These are phyloP conservation scores for Chaenodraco wilsoni DNA, from an alignment of 2,797 vertebrate species.

Conservation along the genomic window DNA sequence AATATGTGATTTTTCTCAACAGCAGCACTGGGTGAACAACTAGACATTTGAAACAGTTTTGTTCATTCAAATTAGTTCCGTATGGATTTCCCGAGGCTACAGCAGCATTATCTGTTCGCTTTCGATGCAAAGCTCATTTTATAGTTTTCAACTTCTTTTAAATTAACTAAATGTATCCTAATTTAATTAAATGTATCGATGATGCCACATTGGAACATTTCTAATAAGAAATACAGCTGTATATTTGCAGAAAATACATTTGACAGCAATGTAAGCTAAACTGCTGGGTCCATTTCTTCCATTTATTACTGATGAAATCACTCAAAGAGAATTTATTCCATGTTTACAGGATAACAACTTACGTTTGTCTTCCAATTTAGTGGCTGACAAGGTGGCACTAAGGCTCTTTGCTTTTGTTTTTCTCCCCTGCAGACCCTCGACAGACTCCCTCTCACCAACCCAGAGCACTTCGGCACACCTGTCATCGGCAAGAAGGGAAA, in stretches of 20 bases:
- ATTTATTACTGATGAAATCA: slow-evolving; percentile 26
- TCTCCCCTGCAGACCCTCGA: slow-evolving; percentile 82
- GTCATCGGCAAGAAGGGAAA: slow-evolving; percentile 88
- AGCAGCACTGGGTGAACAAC: too few species aligned
- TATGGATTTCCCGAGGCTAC: too few species aligned
- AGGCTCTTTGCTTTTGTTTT: slow-evolving; percentile 33
- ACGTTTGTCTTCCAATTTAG: slow-evolving; percentile 33
- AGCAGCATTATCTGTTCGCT: too few species aligned
- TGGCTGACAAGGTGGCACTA: slow-evolving; percentile 39
- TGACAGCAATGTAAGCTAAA: slow-evolving; percentile 10
- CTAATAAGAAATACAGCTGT: slow-evolving; percentile 8
- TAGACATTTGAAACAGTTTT: too few species aligned
- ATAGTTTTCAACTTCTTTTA: neutral
- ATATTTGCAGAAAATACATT: slow-evolving; percentile 25
- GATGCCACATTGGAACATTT: slow-evolving; percentile 2
- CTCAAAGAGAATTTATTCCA: slow-evolving; percentile 7
- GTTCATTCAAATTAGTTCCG: too few species aligned
- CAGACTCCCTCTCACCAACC: slow-evolving; percentile 87
- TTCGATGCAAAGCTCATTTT: neutral
- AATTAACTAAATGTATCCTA: neutral
- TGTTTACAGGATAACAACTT: neutral
- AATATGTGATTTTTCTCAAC: too few species aligned
- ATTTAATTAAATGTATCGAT: slow-evolving; percentile 1
- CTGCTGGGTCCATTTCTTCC: slow-evolving; percentile 15
- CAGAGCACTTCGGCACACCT: slow-evolving; percentile 88